A percentile compares a stretch with the other conserved stretches of the same genome.
phyloP scores from a whole-genome alignment of 2,888 invertebrate genomes.

The Pherbina coryleti region DNA sequence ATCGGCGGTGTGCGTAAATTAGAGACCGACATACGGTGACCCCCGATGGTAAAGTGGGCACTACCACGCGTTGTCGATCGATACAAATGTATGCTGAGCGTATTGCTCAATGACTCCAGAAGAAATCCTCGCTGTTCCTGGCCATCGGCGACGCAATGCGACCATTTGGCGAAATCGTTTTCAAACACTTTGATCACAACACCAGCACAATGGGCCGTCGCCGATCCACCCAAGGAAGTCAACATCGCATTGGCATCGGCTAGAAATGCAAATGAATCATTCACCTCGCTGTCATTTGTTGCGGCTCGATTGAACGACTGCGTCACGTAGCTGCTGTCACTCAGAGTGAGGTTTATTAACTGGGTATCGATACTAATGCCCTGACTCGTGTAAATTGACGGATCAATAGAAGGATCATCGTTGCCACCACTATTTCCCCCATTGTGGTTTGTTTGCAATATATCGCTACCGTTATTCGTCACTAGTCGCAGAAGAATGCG shows the following conservation, averaged over 20 bases:
- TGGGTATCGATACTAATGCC: conserved; percentile 54
- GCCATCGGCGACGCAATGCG: conserved; percentile 56
- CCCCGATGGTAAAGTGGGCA: neutral
- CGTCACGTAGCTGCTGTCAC: conserved; percentile 41
- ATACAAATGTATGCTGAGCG: conserved; percentile 55
- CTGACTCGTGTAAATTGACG: conserved; percentile 53
- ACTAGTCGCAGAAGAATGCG: conserved; percentile 74
- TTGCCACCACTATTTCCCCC: conserved; percentile 14
- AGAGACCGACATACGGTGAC: neutral
- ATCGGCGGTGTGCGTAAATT: neutral
- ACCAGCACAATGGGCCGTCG: conserved; percentile 53
- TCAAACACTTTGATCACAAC: conserved; percentile 58
- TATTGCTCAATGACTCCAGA: conserved; percentile 58
- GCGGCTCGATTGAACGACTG: neutral
- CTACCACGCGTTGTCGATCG: conserved; percentile 39
- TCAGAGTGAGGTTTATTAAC: conserved; percentile 54
- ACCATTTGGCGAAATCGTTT: conserved; percentile 57
- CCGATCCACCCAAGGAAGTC: conserved; percentile 39
- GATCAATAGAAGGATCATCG: conserved; percentile 34
- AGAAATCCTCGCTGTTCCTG: conserved; percentile 55
- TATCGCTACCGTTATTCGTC: conserved; percentile 57
- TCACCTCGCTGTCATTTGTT: neutral
- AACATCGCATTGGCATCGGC: conserved; percentile 46
- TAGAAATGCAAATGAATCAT: conserved; percentile 46
- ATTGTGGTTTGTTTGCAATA: conserved; percentile 44